Evolutionary conservation across 2,888 invertebrate genomes (phyloP).

Genomic region (Augiades crinisus): DNA sequence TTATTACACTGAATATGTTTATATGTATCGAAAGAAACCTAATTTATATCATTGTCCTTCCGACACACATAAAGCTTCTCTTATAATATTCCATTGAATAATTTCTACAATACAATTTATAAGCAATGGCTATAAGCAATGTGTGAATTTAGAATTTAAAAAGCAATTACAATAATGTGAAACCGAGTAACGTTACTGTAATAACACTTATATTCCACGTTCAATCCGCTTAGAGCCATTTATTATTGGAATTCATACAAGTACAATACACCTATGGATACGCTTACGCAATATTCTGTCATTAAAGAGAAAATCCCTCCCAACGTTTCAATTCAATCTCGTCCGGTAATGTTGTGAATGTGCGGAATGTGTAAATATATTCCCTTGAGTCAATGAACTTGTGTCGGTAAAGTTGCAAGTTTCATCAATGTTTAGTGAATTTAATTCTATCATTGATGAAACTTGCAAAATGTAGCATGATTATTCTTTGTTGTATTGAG

Average conservation of each 20-base stretch:
- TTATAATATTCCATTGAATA: neutral
- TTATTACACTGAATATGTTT: too few species aligned
- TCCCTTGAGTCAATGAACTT: conserved; percentile 1
- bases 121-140: neutral
- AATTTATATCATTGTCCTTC: neutral
- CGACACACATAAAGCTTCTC: neutral
- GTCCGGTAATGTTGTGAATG: neutral
- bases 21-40: too few species aligned
- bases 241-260: neutral
- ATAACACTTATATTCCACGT: neutral
- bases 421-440: too few species aligned
- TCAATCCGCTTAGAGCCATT: neutral
- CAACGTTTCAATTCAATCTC: neutral
- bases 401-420: neutral
- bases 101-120: neutral
- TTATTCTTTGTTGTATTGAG: too few species aligned
- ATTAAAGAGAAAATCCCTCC: neutral
- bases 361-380: neutral
- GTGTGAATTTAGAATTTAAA: neutral
- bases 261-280: neutral
- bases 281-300: neutral
- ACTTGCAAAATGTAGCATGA: too few species aligned
- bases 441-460: too few species aligned
- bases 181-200: neutral
- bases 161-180: conserved; percentile 3